A percentile compares a stretch with the other conserved stretches of the same genome.
phyloP scores from a whole-genome alignment of 2,888 invertebrate genomes.

The Rhagophthalmus giganteus region DNA sequence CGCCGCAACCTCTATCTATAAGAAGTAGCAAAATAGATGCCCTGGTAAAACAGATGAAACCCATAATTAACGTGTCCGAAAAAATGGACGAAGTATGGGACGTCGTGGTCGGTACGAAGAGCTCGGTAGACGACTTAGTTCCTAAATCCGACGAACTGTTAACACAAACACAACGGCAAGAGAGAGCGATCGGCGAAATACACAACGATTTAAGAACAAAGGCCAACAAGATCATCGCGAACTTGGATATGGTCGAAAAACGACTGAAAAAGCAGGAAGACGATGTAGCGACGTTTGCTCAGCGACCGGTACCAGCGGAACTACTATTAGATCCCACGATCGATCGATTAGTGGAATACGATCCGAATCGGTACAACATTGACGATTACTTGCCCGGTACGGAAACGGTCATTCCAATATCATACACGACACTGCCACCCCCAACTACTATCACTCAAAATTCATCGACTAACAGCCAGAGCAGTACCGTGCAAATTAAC shows the following conservation, averaged over 20 bases:
- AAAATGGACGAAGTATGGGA: slow-evolving; percentile 93
- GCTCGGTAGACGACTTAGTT: slow-evolving; percentile 81
- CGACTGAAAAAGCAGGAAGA: slow-evolving; percentile 83
- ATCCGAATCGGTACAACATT: slow-evolving; percentile 66
- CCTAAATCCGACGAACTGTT: slow-evolving; percentile 85
- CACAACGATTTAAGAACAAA: slow-evolving; percentile 76
- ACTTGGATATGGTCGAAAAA: slow-evolving; percentile 83
- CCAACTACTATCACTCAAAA: slow-evolving; percentile 39
- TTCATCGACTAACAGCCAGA: slow-evolving; percentile 24
- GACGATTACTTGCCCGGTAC: slow-evolving; percentile 32
- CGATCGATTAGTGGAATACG: slow-evolving; percentile 77
- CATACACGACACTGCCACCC: slow-evolving; percentile 55
- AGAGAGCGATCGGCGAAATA: slow-evolving; percentile 83
- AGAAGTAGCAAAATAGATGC: slow-evolving; percentile 78
- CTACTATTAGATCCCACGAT: slow-evolving; percentile 76
- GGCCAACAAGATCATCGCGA: slow-evolving; percentile 84
- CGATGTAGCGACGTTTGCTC: slow-evolving; percentile 76
- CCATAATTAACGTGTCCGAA: slow-evolving; percentile 82
- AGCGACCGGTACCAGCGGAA: slow-evolving; percentile 75
- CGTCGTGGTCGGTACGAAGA: slow-evolving; percentile 86
- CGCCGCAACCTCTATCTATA: slow-evolving; percentile 58
- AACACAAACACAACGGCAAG: slow-evolving; percentile 84
- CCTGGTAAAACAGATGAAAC: slow-evolving; percentile 79
- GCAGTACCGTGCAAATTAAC: slow-evolving; percentile 34
- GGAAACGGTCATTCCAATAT: slow-evolving; percentile 47